These are phyloP conservation scores for Drosophila birchii DNA, from an alignment of 2,888 invertebrate species.

Conservation along the genomic window DNA sequence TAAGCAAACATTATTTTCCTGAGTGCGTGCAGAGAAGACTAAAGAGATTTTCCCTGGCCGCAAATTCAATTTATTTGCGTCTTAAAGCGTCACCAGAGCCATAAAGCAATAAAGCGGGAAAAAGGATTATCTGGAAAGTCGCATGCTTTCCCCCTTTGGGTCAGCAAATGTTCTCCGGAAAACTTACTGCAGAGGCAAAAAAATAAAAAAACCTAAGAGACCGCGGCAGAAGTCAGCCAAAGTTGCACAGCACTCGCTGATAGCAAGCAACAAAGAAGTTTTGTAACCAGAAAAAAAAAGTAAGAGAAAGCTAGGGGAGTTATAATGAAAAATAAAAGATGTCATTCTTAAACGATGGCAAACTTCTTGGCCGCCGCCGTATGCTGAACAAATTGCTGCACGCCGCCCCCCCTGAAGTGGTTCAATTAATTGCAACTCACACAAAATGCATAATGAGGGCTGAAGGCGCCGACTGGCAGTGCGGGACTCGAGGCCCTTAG, in stretches of 20 bases:
- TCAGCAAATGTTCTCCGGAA: conserved; percentile 32
- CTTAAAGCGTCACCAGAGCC: conserved; percentile 64
- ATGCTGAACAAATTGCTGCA: conserved; percentile 36
- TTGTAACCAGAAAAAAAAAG: conserved; percentile 38
- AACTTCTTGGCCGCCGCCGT: conserved; percentile 53
- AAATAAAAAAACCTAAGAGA: neutral
- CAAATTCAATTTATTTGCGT: conserved; percentile 78
- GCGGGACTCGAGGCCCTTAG: conserved; percentile 19
- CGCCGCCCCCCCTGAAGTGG: conserved; percentile 48
- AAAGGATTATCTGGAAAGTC: conserved; percentile 70
- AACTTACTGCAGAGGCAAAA: conserved; percentile 55
- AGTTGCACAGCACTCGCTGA: conserved; percentile 60
- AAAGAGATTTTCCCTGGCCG: conserved; percentile 52
- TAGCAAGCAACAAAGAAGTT: conserved; percentile 52
- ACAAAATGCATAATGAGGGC: conserved; percentile 53
- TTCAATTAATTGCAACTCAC: conserved; percentile 75
- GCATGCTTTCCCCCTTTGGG: conserved; percentile 14
- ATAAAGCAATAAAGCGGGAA: conserved; percentile 72
- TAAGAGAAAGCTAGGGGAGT: conserved; percentile 7
- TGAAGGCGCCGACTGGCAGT: conserved; percentile 20
- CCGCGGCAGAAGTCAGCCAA: conserved; percentile 58
- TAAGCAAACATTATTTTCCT: conserved; percentile 3
- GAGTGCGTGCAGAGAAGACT: conserved; percentile 9
- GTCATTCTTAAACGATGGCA: conserved; percentile 48
- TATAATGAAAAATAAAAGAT: conserved; percentile 21